Evolutionary conservation across 92 coral and sea anemone species (phyloP).

Genomic region (Virgularia gustaviana): DNA sequence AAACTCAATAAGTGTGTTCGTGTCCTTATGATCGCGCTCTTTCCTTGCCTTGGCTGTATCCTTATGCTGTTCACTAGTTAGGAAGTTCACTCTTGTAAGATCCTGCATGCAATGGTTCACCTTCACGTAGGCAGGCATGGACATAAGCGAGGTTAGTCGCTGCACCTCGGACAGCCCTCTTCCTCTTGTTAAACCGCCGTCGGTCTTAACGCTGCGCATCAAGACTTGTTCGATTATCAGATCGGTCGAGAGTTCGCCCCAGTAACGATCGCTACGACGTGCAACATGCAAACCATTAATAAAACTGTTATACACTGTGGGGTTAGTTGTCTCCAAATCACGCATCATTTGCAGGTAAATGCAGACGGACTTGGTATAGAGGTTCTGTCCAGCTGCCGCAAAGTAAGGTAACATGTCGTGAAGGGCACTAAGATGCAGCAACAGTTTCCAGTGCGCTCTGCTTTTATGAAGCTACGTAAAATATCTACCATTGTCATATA

Average conservation of each 20-base stretch:
- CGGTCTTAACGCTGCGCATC: slow-evolving; percentile 46
- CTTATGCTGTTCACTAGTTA: slow-evolving; percentile 47
- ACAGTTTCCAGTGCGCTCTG: slow-evolving; percentile 55
- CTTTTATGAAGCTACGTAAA: slow-evolving; percentile 43
- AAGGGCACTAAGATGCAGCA: slow-evolving; percentile 48
- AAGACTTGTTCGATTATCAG: slow-evolving; percentile 59
- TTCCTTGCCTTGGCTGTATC: slow-evolving; percentile 14
- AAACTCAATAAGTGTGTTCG: slow-evolving; percentile 10
- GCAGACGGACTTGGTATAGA: background rate
- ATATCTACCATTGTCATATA: slow-evolving; percentile 56
- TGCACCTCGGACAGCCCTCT: slow-evolving; percentile 50
- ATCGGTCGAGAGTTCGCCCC: slow-evolving; percentile 62
- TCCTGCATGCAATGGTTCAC: slow-evolving; percentile 35
- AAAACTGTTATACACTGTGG: slow-evolving; percentile 23
- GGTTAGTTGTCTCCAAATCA: slow-evolving; percentile 7
- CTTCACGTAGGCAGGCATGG: slow-evolving; percentile 28
- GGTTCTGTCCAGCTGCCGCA: slow-evolving; percentile 52
- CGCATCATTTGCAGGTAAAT: slow-evolving; percentile 42
- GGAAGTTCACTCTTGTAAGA: slow-evolving; percentile 22
- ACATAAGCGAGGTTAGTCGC: slow-evolving; percentile 34
- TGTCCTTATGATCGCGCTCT: slow-evolving; percentile 41
- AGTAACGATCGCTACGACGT: slow-evolving; percentile 51
- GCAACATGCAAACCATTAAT: slow-evolving; percentile 42
- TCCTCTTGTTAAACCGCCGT: slow-evolving; percentile 57
- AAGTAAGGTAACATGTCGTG: slow-evolving; percentile 54